Evolutionary conservation across 2,888 invertebrate genomes (phyloP), one percentile per base, ranked within the genome.

Genomic region (Drosophila paramelanica): DNA sequence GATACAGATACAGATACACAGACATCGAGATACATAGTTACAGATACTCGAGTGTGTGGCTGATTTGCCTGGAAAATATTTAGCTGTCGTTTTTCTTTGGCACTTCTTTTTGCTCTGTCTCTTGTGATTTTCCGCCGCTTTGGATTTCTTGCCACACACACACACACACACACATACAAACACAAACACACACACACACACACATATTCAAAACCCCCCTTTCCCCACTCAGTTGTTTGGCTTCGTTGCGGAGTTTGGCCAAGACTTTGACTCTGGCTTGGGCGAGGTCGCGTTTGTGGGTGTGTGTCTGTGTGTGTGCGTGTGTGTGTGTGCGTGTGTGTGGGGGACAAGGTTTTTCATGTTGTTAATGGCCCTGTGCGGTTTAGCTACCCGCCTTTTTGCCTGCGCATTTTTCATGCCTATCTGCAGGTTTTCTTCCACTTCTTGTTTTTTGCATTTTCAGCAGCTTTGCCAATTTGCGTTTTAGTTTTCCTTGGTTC

Each of bases 271-370:
- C 70, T 66, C 47, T 75, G 53, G 41, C 82, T 80, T 86, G 80
- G 71, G 81, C 83, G 83, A 84, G 83, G 83, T 88, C 83, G 81
- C 14, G 81, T 52, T 60, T 64, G 43, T 61, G 51, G 14, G 68
- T 61, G 67, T 64, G 56, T 49, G 20, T 13, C 41, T 50, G 38
- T 38, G n/a, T 17, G 56, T 49, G 20, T 14, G 45, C 46, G 38
- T 38, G n/a, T n/a, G 7, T 20, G 67, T 47, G 39, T 45, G 36
- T 47, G 43, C 45, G 61, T 52, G 47, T 65, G 56, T 55, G 55
- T 56, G 49, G 62, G 79, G 79, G 68, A 62, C 71, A 88, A 83
- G 89, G 89, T 84, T 77, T 87, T 84, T 72, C 56, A 70, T 87
- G 84, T 89, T 87, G 73, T 76, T 77, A 78, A 75, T 75, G 78